These are phyloP conservation scores for Cephalopachus bancanus DNA, from an alignment of 2,797 vertebrate genomes.

Conservation along the genomic window DNA sequence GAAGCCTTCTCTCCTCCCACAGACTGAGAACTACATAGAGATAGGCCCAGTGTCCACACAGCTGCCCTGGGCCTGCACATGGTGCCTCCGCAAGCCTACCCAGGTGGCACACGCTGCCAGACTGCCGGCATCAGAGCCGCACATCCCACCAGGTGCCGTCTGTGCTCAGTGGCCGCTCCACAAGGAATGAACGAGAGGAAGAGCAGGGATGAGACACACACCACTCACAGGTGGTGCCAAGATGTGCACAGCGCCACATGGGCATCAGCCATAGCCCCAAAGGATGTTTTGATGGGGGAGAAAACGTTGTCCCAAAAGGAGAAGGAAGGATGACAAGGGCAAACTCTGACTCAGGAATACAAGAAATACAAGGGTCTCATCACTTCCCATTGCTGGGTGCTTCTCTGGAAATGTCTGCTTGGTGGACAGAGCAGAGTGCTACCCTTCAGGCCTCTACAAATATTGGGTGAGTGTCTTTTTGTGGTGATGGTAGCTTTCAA, in stretches of 20 bases:
- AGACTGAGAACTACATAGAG: not conserved
- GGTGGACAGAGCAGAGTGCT: not conserved
- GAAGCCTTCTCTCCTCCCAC: not conserved
- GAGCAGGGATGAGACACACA: not conserved
- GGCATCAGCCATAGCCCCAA: not conserved
- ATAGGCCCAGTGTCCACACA: fast-evolving
- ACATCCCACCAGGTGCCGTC: not conserved
- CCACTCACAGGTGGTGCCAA: not conserved
- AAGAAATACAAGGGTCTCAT: fast-evolving
- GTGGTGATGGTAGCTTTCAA: not conserved
- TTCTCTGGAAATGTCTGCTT: not conserved
- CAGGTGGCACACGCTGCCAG: not conserved
- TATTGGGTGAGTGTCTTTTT: not conserved
- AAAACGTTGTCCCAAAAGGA: not conserved
- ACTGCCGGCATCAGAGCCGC: not conserved
- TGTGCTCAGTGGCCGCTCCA: not conserved
- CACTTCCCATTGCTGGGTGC: not conserved
- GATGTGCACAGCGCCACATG: not conserved
- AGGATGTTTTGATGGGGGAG: not conserved
- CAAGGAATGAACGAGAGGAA: not conserved
- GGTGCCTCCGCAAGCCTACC: not conserved
- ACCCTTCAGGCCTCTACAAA: not conserved
- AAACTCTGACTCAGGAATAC: not conserved
- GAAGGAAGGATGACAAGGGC: not conserved
- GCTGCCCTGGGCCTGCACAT: not conserved